These are phyloP conservation scores for Rhinogobio ventralis DNA, from an alignment of 2,797 vertebrate genomes.

Conservation along the genomic window DNA sequence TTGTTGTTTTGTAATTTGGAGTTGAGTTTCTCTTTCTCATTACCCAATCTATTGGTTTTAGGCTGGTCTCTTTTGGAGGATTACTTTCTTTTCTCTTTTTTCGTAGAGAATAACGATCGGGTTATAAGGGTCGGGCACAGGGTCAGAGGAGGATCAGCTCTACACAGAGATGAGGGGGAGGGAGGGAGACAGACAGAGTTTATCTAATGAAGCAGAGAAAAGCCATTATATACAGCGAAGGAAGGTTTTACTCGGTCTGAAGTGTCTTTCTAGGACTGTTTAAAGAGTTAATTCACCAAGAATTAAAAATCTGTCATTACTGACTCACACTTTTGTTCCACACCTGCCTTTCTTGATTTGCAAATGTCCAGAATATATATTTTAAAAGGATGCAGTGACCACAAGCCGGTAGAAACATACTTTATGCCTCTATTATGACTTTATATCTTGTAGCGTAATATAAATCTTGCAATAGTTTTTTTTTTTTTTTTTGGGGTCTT, in stretches of 20 bases:
- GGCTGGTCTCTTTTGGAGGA: constrained; percentile 47
- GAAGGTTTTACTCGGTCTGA: constrained; percentile 57
- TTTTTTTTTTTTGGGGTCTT: not conserved
- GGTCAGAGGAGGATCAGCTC: constrained; percentile 51
- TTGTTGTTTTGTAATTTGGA: constrained; percentile 38
- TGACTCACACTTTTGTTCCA: not conserved
- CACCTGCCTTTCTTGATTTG: not conserved
- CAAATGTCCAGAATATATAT: not conserved
- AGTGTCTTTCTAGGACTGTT: not conserved
- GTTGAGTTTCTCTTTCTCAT: constrained; percentile 40
- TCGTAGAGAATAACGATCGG: constrained; percentile 44
- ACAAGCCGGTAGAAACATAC: not conserved
- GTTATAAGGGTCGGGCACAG: constrained; percentile 52
- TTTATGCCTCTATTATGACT: not conserved
- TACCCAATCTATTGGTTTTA: constrained; percentile 34
- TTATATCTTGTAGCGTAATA: not conserved
- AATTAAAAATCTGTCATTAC: not conserved
- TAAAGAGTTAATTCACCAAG: not conserved
- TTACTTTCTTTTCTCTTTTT: constrained; percentile 47
- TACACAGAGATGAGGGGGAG: constrained; percentile 32
- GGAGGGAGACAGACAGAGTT: constrained; percentile 22
- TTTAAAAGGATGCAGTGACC: not conserved
- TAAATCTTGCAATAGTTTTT: not conserved
- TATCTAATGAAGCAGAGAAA: constrained; percentile 31
- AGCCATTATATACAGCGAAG: constrained; percentile 38